Conservation (phyloP, 2,113 vertebrate genomes). For the Ondatra zibethicus region DNA sequence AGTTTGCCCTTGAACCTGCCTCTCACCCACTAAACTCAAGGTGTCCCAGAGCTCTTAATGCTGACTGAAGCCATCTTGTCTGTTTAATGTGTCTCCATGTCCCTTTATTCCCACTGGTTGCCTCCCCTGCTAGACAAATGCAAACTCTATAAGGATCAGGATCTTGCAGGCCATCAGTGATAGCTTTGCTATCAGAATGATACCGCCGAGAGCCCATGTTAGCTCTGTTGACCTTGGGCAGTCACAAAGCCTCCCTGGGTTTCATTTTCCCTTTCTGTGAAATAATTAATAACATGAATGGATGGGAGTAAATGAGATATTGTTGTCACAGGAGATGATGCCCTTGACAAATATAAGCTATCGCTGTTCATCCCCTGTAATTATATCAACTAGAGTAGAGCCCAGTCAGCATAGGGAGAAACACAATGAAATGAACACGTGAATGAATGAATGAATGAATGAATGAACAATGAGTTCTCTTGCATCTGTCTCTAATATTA, state of each 20-base stretch:
- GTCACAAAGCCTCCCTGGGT: neutral
- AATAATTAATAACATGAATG: neutral
- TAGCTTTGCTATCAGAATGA: neutral
- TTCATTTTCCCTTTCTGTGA: neutral
- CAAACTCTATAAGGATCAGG: neutral
- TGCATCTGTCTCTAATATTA: slow-evolving; percentile 7
- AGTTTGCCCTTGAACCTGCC: neutral
- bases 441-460: neutral
- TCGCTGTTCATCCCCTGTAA: neutral
- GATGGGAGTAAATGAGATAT: neutral
- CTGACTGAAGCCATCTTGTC: neutral
- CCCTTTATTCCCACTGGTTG: neutral
- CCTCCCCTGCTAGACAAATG: neutral
- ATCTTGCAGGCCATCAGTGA: neutral
- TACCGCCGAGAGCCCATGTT: neutral
- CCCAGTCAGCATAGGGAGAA: neutral
- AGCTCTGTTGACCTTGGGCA: neutral
- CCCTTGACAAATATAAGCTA: neutral
- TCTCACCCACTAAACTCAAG: neutral
- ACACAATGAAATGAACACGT: neutral
- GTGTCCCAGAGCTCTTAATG: no score
- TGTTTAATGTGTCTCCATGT: neutral
- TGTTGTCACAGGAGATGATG: neutral
- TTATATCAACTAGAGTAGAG: neutral
- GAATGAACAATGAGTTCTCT: neutral